These are phyloP conservation scores for Tretioscincus oriximinensis DNA, from an alignment of 2,113 vertebrate species.

Conservation along the genomic window DNA sequence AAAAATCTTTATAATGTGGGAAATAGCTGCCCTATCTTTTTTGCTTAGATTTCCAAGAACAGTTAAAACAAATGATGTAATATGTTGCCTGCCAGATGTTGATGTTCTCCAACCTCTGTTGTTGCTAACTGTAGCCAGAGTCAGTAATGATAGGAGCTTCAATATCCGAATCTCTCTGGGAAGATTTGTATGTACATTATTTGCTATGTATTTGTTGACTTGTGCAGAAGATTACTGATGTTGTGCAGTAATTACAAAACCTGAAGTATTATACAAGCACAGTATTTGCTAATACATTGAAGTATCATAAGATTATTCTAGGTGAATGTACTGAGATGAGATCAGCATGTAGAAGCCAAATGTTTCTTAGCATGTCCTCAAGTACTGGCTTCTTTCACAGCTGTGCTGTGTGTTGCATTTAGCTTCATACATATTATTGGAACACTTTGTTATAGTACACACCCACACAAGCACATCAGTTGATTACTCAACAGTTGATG, in stretches of 20 bases:
- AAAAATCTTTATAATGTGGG: not conserved
- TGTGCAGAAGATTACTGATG: not conserved
- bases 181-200: not conserved
- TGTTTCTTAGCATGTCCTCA: not conserved
- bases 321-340: not conserved
- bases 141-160: not conserved
- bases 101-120: not conserved
- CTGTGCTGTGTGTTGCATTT: not conserved
- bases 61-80: not conserved
- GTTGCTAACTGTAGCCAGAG: not conserved
- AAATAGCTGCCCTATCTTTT: no score
- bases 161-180: not conserved
- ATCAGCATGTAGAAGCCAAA: constrained; percentile 7
- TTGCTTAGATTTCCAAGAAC: no score
- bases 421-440: not conserved
- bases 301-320: not conserved
- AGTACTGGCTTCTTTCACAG: not conserved
- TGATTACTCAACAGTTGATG: constrained; percentile 4
- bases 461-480: not conserved
- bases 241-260: not conserved
- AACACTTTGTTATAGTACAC: not conserved
- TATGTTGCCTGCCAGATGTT: not conserved
- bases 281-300: constrained; percentile 14
- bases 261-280: not conserved
- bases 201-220: not conserved